A percentile compares a stretch with the other conserved stretches of the same genome.
Conservation (phyloP, 37 sponge, comb jelly and placozoan genomes). For the Ianthella basta region DNA sequence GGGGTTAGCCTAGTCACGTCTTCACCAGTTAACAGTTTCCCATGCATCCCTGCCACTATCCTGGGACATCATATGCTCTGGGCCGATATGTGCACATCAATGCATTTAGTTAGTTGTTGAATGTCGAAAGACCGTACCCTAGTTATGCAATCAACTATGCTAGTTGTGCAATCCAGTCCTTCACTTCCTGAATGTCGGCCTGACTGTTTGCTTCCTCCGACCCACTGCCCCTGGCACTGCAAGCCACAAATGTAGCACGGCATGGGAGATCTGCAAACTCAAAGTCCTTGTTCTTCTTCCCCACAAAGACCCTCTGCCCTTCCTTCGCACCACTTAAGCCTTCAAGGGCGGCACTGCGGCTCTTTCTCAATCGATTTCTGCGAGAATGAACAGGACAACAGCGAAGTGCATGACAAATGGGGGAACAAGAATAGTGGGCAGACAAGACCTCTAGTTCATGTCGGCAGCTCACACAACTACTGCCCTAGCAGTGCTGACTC, state of each 20-base stretch:
- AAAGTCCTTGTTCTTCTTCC: conserved; percentile 62
- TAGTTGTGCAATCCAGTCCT: conserved; percentile 34
- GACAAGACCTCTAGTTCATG: too few species aligned
- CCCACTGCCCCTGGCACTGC: conserved; percentile 77
- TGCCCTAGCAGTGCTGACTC: too few species aligned
- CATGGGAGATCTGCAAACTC: conserved; percentile 48
- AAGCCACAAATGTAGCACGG: conserved; percentile 39
- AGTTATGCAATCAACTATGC: too few species aligned
- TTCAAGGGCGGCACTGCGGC: conserved; percentile 38
- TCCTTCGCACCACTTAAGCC: conserved; percentile 37
- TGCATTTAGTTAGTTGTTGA: too few species aligned
- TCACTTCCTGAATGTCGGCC: conserved; percentile 46
- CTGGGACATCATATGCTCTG: too few species aligned
- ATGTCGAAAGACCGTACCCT: too few species aligned
- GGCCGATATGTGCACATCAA: too few species aligned
- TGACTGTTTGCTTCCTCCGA: conserved; percentile 43
- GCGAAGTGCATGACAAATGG: not conserved
- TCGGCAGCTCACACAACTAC: too few species aligned
- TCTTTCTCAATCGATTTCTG: conserved; percentile 55
- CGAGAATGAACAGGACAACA: not conserved
- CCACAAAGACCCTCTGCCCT: conserved; percentile 5
- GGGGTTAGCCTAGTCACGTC: too few species aligned
- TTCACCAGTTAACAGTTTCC: too few species aligned
- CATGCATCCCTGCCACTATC: too few species aligned
- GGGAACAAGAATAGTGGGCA: not conserved